Evolutionary conservation across 2,888 invertebrate species (phyloP).

Genomic region (Ganaspis brasiliensis): DNA sequence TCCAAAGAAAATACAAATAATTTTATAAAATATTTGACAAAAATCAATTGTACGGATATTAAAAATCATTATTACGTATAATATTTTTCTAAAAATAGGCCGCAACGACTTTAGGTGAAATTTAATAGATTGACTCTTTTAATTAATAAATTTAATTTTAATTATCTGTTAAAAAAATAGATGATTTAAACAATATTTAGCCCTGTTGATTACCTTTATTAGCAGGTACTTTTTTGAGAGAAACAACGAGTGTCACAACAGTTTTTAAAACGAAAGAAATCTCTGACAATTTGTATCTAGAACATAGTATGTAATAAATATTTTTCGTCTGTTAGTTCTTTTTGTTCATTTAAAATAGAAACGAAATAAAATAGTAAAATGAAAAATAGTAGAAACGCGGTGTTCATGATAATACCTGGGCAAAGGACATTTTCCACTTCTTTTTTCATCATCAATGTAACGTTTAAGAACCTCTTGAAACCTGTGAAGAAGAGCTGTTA

Average conservation of each 20-base stretch:
- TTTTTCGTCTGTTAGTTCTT: slow-evolving; percentile 40
- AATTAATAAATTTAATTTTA: too few species aligned
- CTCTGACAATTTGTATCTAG: slow-evolving; percentile 95
- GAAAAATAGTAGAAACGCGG: slow-evolving; percentile 2
- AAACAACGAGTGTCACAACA: slow-evolving; percentile 94
- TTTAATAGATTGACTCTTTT: too few species aligned
- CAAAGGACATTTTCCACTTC: slow-evolving; percentile 92
- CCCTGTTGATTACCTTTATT: slow-evolving; percentile 88
- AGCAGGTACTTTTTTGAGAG: slow-evolving; percentile 94
- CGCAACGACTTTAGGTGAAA: too few species aligned
- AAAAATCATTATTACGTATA: too few species aligned
- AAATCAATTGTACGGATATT: too few species aligned
- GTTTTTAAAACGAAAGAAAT: slow-evolving; percentile 98
- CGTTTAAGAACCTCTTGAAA: slow-evolving; percentile 96
- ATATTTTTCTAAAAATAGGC: too few species aligned
- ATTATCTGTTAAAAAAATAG: too few species aligned
- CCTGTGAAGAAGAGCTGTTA: slow-evolving; percentile 94
- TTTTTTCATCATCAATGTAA: slow-evolving; percentile 92
- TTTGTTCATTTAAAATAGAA: not conserved
- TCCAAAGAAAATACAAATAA: too few species aligned
- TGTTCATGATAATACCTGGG: slow-evolving; percentile 84
- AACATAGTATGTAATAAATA: slow-evolving; percentile 70
- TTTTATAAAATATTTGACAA: too few species aligned
- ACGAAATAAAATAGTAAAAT: slow-evolving; percentile 23
- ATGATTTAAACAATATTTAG: not conserved